phyloP scores from a whole-genome alignment of 2,888 invertebrate species.

The Drosophila siamana region DNA sequence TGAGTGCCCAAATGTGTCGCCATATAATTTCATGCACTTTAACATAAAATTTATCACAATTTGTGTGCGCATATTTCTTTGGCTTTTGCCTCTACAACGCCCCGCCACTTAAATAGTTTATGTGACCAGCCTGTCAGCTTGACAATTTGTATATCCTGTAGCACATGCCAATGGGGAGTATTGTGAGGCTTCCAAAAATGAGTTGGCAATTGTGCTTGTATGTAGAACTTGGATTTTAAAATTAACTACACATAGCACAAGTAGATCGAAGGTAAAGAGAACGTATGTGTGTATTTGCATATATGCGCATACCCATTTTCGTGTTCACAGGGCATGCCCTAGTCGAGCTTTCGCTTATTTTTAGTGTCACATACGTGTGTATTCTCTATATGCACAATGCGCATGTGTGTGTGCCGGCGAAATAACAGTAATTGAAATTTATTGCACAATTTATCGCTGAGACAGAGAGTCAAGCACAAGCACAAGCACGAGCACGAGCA shows the following conservation, averaged over 20 bases:
- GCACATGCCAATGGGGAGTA: background rate
- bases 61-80: constrained; percentile 78
- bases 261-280: too few species aligned
- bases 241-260: too few species aligned
- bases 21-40: constrained; percentile 83
- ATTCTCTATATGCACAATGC: constrained; percentile 16
- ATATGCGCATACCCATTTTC: too few species aligned
- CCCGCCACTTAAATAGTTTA: constrained; percentile 61
- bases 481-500: constrained; percentile 25
- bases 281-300: too few species aligned
- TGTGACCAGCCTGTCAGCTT: constrained; percentile 33
- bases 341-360: background rate
- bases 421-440: constrained; percentile 85
- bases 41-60: constrained; percentile 84
- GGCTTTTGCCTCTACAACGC: constrained; percentile 41
- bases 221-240: too few species aligned
- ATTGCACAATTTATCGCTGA: constrained; percentile 84
- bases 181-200: too few species aligned
- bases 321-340: constrained; percentile 1
- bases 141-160: constrained; percentile 32
- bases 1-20: constrained; percentile 81
- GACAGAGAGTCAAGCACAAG: constrained; percentile 61
- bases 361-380: background rate
- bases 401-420: constrained; percentile 54
- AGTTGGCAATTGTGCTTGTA: too few species aligned